These are phyloP conservation scores for Armadillidium nasatum DNA, from an alignment of 1,140 invertebrate genomes.

Conservation along the genomic window DNA sequence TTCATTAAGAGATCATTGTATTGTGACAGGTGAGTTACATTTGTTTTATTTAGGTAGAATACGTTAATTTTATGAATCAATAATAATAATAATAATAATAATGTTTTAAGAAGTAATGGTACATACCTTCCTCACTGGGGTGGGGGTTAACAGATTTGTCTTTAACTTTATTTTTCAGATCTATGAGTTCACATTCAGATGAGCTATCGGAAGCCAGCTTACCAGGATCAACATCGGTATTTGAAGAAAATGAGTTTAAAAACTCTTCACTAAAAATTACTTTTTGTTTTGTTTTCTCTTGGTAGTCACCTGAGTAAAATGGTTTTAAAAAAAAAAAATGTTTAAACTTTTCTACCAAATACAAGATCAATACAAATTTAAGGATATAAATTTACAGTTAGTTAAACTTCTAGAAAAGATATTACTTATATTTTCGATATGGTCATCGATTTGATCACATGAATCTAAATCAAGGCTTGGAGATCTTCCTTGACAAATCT, in stretches of 20 bases:
- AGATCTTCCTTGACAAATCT: constrained; percentile 1
- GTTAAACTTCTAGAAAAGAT: not conserved
- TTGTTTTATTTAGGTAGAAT: too few species aligned
- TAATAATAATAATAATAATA: too few species aligned
- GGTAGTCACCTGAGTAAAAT: not conserved
- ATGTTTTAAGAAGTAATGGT: too few species aligned
- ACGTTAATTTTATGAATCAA: too few species aligned
- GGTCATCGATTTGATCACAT: not conserved
- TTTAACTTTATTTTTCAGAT: too few species aligned
- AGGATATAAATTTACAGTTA: not conserved
- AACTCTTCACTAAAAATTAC: not conserved
- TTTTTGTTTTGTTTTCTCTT: not conserved
- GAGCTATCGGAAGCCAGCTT: too few species aligned
- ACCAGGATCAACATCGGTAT: not conserved
- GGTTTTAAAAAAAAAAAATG: not conserved
- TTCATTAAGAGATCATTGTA: too few species aligned
- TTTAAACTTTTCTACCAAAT: not conserved
- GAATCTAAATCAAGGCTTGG: not conserved
- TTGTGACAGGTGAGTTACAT: too few species aligned
- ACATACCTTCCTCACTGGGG: too few species aligned
- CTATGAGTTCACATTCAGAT: too few species aligned
- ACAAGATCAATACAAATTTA: not conserved
- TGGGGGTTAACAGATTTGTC: too few species aligned
- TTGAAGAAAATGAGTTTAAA: not conserved
- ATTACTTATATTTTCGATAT: not conserved